Evolutionary conservation across 64 coral and sea anemone genomes (phyloP), one percentile per base, ranked within the genome.

Genomic region (Pocillopora damicornis): DNA sequence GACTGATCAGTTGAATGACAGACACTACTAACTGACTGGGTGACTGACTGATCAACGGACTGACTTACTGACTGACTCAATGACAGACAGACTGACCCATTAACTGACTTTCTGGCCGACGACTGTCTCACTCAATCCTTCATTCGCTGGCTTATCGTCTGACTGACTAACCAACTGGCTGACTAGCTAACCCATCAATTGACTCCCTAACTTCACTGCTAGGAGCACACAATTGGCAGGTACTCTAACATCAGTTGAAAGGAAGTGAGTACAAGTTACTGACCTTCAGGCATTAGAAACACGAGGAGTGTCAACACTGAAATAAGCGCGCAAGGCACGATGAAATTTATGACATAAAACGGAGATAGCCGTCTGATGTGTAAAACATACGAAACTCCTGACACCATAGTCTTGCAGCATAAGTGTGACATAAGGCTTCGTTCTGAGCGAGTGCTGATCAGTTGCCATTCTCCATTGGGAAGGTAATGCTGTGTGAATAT

Each of bases 291-390:
- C 34, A 91, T 99, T 5, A 92, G 30, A 67, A 98, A 98, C 9
- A 98, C 90, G 22, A 98, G 86, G 11, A 94, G 75, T 14, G 93
- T 98, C 45, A 98, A 26, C 4, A 92, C 56, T 15, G 93, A 88
- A 38, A 98, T 92, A 25, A 98, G 87, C 26, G 96, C 93, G 76
- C 96, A 98, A 36, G 96, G 96, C 22, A 95, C 36, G 60, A 98
- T 98, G 71, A 95, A 98, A 79, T 92, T 98, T 1, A 88, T 95
- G 42, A 83, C 91, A 14, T 99, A 95, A 63, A 95, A 99, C 78
- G 90, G 74, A 18, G 87, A 81, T 5, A 88, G 82, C 14, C 93
- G 76, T 62, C 92, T 90, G 75, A 99, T 91, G 38, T 91, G 90
- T 75, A 99, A 77, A 73, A 83, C 60, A 76, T 99, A 99, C 18